Evolutionary conservation across 2,888 invertebrate species (phyloP), one percentile per base, ranked within the genome.

Genomic region (Philopedon plagiatum): DNA sequence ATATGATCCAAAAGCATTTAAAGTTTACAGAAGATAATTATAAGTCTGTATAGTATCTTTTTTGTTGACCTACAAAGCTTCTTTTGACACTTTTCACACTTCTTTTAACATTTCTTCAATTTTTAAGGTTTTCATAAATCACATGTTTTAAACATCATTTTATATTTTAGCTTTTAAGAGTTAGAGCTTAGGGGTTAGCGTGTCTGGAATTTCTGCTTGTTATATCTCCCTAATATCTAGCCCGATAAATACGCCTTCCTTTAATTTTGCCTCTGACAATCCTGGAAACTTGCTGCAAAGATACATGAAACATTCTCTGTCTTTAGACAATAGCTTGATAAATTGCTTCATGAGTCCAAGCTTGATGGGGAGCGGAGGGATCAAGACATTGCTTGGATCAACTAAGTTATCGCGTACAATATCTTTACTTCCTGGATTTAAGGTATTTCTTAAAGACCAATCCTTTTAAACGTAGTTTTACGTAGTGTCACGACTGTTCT

Each of bases 221-320:
- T 5, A 26, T 26, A 26, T 26, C 7, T 3, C 26, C 26, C 26
- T 26, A 23, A 54, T 54, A 23, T 54, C 26, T 54, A n/a, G 54
- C 18, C 54, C 54, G 23, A 23, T 18, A 23, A 54, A 54, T n/a
- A 54, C 26, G 18, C 54, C 54, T 54, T 26, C 54, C 54, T 23
- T 54, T 54, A 54, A 13, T 23, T 54, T 54, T 54, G 26, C 54
- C 26, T 54, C 26, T n/a, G 26, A 54, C 7, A 54, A 18, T 7
- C 54, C 54, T 54, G 54, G 26, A 54, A 54, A 23, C 34, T 57
- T 34, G 5, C 26, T 26, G 26, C 26, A 26, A 26, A 3, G 26
- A 26, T 26, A 26, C 26, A 3, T 26, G 26, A 26, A 3, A 26
- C 26, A 26, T 26, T 26, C 26, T 26, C 26, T 7, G 26, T 7